These are phyloP conservation scores for Diuraphis noxia DNA, from an alignment of 1,140 invertebrate genomes.

Conservation along the genomic window DNA sequence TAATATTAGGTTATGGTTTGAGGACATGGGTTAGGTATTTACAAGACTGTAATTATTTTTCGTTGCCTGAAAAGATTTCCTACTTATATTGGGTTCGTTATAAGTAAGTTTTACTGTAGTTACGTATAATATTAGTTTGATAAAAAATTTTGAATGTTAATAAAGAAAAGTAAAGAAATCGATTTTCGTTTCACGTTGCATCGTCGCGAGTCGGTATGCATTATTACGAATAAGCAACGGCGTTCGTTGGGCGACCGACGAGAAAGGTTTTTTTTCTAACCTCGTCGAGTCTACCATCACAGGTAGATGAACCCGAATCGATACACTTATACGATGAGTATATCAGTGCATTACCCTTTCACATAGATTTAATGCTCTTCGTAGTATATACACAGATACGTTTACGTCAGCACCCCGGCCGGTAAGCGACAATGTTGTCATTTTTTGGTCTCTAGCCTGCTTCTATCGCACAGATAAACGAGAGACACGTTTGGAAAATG, in stretches of 20 bases:
- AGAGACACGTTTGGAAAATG: not conserved
- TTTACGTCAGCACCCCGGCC: not conserved
- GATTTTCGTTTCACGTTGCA: not conserved
- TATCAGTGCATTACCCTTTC: not conserved
- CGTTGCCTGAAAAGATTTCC: too few relatives aligned
- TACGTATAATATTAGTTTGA: not conserved
- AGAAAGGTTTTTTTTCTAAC: not conserved
- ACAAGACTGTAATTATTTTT: too few relatives aligned
- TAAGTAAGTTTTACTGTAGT: too few relatives aligned
- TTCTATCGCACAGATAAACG: not conserved
- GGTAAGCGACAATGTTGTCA: not conserved
- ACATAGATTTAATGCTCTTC: too few relatives aligned
- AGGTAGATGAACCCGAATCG: not conserved
- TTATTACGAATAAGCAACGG: not conserved
- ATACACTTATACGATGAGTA: not conserved
- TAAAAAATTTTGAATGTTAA: not conserved
- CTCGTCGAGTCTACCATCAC: not conserved
- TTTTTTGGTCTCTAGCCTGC: not conserved
- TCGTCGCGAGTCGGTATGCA: not conserved
- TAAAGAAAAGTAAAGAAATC: not conserved
- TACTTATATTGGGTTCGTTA: too few relatives aligned
- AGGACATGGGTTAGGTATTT: too few relatives aligned
- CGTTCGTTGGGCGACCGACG: not conserved
- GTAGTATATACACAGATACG: not conserved
- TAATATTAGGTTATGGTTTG: too few relatives aligned